Conservation (phyloP, 2,888 invertebrate genomes). For the Nowickia ferox region DNA sequence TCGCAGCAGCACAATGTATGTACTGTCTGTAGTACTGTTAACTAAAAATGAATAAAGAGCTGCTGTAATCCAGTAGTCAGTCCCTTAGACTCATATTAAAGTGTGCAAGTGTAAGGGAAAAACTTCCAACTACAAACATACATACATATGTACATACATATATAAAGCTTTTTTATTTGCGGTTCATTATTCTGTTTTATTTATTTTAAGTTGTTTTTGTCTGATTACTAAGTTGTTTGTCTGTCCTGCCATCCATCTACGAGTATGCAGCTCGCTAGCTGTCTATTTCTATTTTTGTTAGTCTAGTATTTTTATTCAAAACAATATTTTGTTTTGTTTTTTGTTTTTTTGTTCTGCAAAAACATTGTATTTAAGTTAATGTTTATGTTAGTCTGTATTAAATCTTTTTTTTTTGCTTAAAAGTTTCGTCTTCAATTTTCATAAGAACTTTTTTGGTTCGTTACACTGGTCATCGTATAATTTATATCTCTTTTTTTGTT, state of each 20-base stretch:
- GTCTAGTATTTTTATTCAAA: constrained; percentile 38
- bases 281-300: constrained; percentile 43
- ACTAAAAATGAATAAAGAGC: constrained; percentile 34
- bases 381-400: constrained; percentile 48
- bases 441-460: constrained; percentile 54
- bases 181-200: constrained; percentile 70
- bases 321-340: constrained; percentile 5
- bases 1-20: not conserved
- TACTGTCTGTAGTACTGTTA: not conserved
- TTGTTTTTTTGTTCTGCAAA: constrained; percentile 1
- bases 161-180: constrained; percentile 59
- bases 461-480: constrained; percentile 56
- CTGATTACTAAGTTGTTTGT: constrained; percentile 25
- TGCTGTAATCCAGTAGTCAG: not conserved
- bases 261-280: constrained; percentile 6
- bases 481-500: not conserved
- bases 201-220: constrained; percentile 47
- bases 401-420: constrained; percentile 40
- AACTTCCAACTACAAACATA: not conserved
- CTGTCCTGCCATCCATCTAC: constrained; percentile 17
- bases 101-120: constrained; percentile 25
- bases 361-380: constrained; percentile 46
- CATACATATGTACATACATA: not conserved
- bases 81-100: not conserved
- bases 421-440: constrained; percentile 21